These are phyloP conservation scores for Podarcis lilfordi DNA, from an alignment of 2,797 vertebrate genomes.

Conservation along the genomic window DNA sequence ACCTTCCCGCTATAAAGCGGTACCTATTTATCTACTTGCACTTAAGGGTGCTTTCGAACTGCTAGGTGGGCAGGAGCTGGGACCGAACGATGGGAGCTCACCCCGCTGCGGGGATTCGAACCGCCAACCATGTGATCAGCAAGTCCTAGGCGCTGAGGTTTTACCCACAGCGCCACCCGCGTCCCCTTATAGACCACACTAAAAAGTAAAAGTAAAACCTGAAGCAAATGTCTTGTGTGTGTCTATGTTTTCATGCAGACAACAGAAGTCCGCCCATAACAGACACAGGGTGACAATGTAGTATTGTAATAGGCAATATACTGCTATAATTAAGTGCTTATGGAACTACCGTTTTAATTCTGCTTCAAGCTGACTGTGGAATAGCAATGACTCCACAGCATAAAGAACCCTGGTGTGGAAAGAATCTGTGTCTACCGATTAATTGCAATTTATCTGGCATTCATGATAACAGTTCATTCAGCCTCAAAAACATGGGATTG, in stretches of 20 bases:
- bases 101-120: no score
- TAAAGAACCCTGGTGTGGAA: not conserved
- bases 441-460: no score
- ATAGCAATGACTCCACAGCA: not conserved
- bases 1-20: no score
- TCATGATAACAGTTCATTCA: not conserved
- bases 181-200: not conserved
- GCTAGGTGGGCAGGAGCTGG: no score
- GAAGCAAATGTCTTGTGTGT: no score
- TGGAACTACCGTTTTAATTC: not conserved
- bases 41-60: no score
- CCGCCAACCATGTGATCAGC: no score
- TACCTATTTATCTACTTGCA: no score
- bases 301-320: not conserved
- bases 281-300: not conserved
- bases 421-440: not conserved
- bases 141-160: no score
- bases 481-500: not conserved
- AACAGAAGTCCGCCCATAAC: not conserved
- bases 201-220: not conserved
- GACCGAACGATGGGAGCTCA: no score
- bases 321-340: not conserved
- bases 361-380: not conserved
- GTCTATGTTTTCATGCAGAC: not conserved
- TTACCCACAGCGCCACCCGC: no score